Evolutionary conservation across 2,888 invertebrate genomes (phyloP).

Genomic region (Horisme vitalbata): DNA sequence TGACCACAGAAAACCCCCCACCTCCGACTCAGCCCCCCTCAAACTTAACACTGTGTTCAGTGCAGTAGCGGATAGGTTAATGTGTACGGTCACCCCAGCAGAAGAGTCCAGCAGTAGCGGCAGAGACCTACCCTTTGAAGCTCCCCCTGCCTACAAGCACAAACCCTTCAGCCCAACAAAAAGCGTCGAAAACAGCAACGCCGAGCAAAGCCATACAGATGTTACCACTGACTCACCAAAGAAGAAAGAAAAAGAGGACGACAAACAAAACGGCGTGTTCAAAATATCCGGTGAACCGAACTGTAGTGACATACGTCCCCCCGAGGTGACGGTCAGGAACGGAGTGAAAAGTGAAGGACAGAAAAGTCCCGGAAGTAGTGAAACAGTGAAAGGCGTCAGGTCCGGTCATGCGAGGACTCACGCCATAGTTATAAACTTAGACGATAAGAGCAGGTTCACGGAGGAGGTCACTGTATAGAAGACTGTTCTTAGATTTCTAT

Average conservation of each 20-base stretch:
- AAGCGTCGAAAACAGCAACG: conserved; percentile 65
- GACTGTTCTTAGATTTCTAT: conserved; percentile 35
- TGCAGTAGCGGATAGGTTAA: conserved; percentile 77
- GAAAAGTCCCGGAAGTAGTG: conserved; percentile 65
- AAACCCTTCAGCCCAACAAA: conserved; percentile 78
- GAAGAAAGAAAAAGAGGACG: conserved; percentile 58
- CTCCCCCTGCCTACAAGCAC: conserved; percentile 70
- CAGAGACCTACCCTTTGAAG: conserved; percentile 72
- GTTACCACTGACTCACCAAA: conserved; percentile 72
- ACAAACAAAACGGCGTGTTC: conserved; percentile 70
- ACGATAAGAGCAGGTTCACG: conserved; percentile 91
- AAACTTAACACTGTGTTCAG: conserved; percentile 80
- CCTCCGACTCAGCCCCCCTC: conserved; percentile 72
- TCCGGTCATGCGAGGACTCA: conserved; percentile 89
- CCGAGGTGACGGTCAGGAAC: conserved; percentile 63
- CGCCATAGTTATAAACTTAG: conserved; percentile 90
- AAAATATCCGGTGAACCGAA: conserved; percentile 75
- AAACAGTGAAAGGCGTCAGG: conserved; percentile 64
- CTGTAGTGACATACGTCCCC: conserved; percentile 70
- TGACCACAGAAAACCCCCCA: conserved; percentile 74
- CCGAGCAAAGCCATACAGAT: conserved; percentile 71
- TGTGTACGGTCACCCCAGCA: conserved; percentile 77
- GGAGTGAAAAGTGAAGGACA: conserved; percentile 67
- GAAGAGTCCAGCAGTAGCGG: conserved; percentile 79
- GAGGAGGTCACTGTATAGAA: conserved; percentile 90